Evolutionary conservation across 2,888 invertebrate species (phyloP).

Genomic region (Chorisops tibialis): DNA sequence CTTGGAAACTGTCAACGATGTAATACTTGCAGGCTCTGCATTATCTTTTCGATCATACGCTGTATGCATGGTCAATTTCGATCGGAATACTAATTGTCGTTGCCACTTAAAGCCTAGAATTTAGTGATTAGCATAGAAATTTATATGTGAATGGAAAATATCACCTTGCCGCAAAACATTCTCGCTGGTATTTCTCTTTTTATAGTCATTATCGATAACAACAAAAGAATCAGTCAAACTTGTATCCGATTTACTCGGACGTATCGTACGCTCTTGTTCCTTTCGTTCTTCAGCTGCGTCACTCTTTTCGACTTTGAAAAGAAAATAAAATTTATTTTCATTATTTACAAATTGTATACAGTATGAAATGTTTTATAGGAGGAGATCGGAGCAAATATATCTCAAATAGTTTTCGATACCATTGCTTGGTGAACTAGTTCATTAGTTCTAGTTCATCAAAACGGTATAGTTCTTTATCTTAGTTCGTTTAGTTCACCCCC

Average conservation of each 20-base stretch:
- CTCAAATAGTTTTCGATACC: too few species aligned
- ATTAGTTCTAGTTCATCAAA: too few species aligned
- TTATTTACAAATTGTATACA: too few species aligned
- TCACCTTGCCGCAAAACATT: slow-evolving; percentile 48
- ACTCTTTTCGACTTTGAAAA: slow-evolving; percentile 36
- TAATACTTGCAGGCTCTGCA: slow-evolving; percentile 93
- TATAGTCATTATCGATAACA: slow-evolving; percentile 59
- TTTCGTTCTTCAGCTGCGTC: slow-evolving; percentile 48
- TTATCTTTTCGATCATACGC: slow-evolving; percentile 96
- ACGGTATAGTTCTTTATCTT: too few species aligned
- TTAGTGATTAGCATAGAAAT: slow-evolving; percentile 13
- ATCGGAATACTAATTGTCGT: slow-evolving; percentile 85
- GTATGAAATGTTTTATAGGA: too few species aligned
- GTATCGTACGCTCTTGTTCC: slow-evolving; percentile 61
- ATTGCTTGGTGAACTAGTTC: too few species aligned
- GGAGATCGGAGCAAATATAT: too few species aligned
- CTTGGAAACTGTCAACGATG: slow-evolving; percentile 88
- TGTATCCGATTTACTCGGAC: slow-evolving; percentile 86
- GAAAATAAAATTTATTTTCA: not conserved
- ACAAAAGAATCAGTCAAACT: slow-evolving; percentile 89
- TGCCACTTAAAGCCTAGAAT: slow-evolving; percentile 78
- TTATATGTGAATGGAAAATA: not conserved
- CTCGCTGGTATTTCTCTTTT: slow-evolving; percentile 41
- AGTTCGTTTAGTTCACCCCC: too few species aligned
- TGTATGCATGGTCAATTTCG: slow-evolving; percentile 96